phyloP scores from a whole-genome alignment of 23 tunicate species.

The Styela plicata region DNA sequence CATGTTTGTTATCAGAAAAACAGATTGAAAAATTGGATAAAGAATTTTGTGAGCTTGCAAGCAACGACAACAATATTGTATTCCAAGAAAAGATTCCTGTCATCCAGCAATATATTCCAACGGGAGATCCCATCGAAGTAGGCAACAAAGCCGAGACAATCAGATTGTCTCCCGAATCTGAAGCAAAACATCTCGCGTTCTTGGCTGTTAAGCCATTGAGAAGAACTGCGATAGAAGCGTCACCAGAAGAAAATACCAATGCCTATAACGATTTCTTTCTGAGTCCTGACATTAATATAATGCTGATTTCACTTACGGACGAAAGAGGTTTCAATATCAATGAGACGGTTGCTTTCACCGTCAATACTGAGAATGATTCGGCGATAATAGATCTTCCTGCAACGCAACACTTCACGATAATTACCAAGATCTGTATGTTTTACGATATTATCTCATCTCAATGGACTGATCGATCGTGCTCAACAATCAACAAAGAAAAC shows the following conservation, averaged over 20 bases:
- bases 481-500: neutral
- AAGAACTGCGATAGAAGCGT: neutral
- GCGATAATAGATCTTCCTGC: neutral
- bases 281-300: neutral
- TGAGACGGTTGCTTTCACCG: neutral
- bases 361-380: neutral
- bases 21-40: neutral
- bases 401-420: neutral
- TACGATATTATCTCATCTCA: neutral
- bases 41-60: neutral
- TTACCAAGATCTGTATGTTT: neutral
- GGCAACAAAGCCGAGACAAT: neutral
- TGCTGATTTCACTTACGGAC: neutral
- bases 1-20: neutral
- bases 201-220: neutral
- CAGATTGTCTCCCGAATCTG: neutral
- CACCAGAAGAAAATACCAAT: neutral
- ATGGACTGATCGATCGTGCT: neutral
- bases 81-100: neutral
- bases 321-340: neutral
- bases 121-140: neutral
- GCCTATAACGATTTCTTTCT: neutral
- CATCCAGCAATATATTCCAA: neutral
- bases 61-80: neutral
- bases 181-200: neutral